Conservation (phyloP, 2,888 invertebrate species). For the Macroteleia sp. region DNA sequence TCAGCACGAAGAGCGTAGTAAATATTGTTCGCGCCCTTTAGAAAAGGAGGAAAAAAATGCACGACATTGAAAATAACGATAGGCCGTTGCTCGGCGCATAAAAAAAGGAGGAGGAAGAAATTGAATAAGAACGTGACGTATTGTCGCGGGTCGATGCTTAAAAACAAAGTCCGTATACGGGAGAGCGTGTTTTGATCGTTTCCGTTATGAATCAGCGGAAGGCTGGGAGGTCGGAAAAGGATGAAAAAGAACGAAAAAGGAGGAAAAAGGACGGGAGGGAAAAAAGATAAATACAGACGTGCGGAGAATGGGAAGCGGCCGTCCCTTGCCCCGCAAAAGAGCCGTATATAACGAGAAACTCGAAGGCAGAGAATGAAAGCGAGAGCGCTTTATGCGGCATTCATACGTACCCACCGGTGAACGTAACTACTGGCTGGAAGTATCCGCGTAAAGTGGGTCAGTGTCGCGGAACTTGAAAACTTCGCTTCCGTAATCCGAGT, state of each 20-base stretch:
- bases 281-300: conserved; percentile 56
- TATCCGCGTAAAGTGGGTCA: conserved; percentile 82
- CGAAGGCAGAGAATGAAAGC: conserved; percentile 75
- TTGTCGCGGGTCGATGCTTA: conserved; percentile 25
- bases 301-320: conserved; percentile 57
- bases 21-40: too few relatives aligned
- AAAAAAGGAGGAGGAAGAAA: too few relatives aligned
- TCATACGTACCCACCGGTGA: conserved; percentile 80
- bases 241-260: conserved; percentile 13
- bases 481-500: conserved; percentile 83
- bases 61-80: too few relatives aligned
- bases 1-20: too few relatives aligned
- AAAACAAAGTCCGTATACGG: conserved; percentile 48
- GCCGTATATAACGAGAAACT: conserved; percentile 62
- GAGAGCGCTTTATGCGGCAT: conserved; percentile 78
- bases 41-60: too few relatives aligned
- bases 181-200: conserved; percentile 42
- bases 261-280: neutral
- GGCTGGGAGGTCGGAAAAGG: conserved; percentile 11
- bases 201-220: conserved; percentile 56
- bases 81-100: too few relatives aligned
- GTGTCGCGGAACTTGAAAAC: conserved; percentile 84
- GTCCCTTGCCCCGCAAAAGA: conserved; percentile 14
- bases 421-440: conserved; percentile 80
- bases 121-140: too few relatives aligned